Conservation (phyloP, 1,140 invertebrate genomes). For the Agraylea sexmaculata region DNA sequence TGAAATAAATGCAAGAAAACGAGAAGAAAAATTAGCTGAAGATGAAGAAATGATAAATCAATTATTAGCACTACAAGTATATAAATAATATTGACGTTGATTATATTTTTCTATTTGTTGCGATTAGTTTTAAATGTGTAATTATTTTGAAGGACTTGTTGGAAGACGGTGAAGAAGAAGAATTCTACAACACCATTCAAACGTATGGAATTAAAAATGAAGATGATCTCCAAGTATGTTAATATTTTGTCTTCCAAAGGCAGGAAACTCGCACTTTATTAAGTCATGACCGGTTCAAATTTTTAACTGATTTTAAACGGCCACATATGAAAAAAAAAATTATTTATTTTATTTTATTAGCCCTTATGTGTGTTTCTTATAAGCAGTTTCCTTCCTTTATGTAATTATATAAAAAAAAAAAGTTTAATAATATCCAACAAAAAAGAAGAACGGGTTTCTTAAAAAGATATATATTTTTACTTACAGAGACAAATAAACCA, state of each 20-base stretch:
- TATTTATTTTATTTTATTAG: too few relatives aligned
- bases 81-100: not conserved
- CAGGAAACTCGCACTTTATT: too few relatives aligned
- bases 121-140: not conserved
- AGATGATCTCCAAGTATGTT: slow-evolving; percentile 37
- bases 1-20: slow-evolving; percentile 76
- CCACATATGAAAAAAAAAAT: too few relatives aligned
- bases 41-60: slow-evolving; percentile 80
- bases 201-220: slow-evolving; percentile 46
- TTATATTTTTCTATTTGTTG: not conserved
- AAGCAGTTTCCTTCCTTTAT: too few relatives aligned
- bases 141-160: slow-evolving; percentile 41
- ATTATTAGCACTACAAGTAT: slow-evolving; percentile 62
- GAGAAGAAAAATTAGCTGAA: slow-evolving; percentile 72
- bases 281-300: too few relatives aligned
- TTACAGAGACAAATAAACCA: slow-evolving; percentile 63
- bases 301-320: too few relatives aligned
- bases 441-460: too few relatives aligned
- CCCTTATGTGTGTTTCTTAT: too few relatives aligned
- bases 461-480: too few relatives aligned
- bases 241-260: not conserved
- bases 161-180: slow-evolving; percentile 64
- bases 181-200: slow-evolving; percentile 56
- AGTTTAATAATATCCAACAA: too few relatives aligned
- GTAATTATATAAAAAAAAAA: too few relatives aligned